Base-by-base conservation (phyloP, 2,113 vertebrate species). In the Xerus inauris region DNA sequence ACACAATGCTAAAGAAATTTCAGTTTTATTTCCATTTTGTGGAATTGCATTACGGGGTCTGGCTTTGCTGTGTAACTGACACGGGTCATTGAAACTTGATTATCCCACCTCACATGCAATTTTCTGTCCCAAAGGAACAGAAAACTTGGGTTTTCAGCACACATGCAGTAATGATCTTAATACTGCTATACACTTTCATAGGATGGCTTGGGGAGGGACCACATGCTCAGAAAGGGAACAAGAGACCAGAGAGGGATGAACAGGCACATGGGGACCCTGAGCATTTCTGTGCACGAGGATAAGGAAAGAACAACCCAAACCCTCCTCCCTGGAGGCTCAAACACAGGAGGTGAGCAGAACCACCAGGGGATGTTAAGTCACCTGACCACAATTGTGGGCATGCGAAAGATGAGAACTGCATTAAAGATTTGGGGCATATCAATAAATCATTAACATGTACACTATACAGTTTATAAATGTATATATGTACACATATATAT, bases 381-480 rank as follows among this genome's bases (percentile, higher is more conserved):
- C 40, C 90, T 1, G 30, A 80, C 83, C 64, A 89, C 75, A 67
- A 65, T 65, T 8, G 92, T 88, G 89, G 87, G 83, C 96, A 95
- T 97, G 96, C 85, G 4, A 87, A 96, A 45, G 83, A 71, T 71
- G 89, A 80, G 87, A 86, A 81, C 62, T 62, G 88, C 89, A 57
- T 82, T 87, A 65, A 73, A 89, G 88, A 96, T 80, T 42, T 71
- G 89, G 94, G 80, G 89, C 82, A 24, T 38, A 64, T 82, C 65
- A 79, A 92, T 95, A 97, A 93, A 73, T 96, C 97, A 90, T 95
- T 91, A 97, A 59, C 97, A 94, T 96, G 97, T 97, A 96, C 96
- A 97, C 97, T 97, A 96, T 97, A 98, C 97, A 97, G 96, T 94
- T 94, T 97, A 96, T 95, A 97, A 69, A 97, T 96, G 96, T 97